phyloP scores from a whole-genome alignment of 1,140 invertebrate genomes.

The Papilio polytes region DNA sequence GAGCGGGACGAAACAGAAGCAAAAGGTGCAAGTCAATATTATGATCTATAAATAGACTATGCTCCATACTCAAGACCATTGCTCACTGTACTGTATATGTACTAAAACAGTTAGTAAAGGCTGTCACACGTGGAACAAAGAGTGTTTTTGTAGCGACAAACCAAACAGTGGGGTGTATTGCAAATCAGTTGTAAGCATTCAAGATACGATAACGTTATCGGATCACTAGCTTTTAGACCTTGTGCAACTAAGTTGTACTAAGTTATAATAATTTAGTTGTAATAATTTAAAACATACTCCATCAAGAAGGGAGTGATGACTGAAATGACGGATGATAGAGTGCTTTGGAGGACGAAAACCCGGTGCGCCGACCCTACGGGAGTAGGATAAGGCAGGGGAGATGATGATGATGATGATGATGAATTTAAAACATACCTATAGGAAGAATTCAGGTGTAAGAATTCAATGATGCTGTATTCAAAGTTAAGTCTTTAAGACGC shows the following conservation, averaged over 20 bases:
- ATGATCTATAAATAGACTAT: conserved; percentile 16
- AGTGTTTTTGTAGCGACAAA: background rate
- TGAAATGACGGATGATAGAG: too few species aligned
- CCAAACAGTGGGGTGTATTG: background rate
- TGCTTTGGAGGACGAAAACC: too few species aligned
- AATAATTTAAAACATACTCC: too few species aligned
- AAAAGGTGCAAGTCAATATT: conserved; percentile 16
- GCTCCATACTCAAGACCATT: background rate
- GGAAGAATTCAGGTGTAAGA: too few species aligned
- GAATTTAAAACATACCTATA: too few species aligned
- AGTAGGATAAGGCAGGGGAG: too few species aligned
- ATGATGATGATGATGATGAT: too few species aligned
- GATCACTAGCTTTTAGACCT: background rate
- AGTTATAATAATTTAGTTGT: too few species aligned
- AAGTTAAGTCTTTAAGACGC: too few species aligned
- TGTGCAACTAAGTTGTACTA: background rate
- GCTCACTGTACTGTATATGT: background rate
- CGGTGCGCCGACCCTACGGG: too few species aligned
- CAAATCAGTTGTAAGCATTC: background rate
- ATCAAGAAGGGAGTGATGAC: too few species aligned
- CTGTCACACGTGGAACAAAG: background rate
- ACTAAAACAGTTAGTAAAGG: background rate
- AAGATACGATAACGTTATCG: conserved; percentile 14
- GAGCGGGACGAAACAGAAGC: background rate
- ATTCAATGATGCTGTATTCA: too few species aligned